phyloP scores from a whole-genome alignment of 2,888 invertebrate species.

The Rhingia campestris region DNA sequence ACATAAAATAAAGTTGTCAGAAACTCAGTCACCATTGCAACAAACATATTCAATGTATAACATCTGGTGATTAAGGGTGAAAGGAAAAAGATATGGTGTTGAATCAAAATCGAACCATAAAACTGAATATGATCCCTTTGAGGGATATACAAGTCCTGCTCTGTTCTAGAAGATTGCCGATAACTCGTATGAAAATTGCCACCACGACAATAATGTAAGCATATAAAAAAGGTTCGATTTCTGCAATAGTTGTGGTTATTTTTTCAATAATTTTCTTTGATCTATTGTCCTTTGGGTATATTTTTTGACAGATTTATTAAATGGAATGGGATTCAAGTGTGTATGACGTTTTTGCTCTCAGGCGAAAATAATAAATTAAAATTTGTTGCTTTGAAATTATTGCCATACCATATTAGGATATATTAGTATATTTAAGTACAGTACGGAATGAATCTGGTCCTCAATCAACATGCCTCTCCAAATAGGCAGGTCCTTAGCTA shows the following conservation, averaged over 20 bases:
- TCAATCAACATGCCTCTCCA: too few species aligned
- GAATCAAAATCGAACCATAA: slow-evolving; percentile 25
- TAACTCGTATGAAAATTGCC: slow-evolving; percentile 25
- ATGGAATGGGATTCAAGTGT: slow-evolving; percentile 1
- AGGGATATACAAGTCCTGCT: slow-evolving; percentile 20
- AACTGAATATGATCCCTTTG: slow-evolving; percentile 35
- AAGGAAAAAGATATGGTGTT: not conserved
- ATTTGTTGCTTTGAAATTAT: not conserved
- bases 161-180: slow-evolving; percentile 31
- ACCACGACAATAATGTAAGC: slow-evolving; percentile 12
- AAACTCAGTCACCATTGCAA: too few species aligned
- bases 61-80: too few species aligned
- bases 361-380: slow-evolving; percentile 21
- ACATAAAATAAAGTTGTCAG: too few species aligned
- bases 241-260: slow-evolving; percentile 4
- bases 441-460: too few species aligned
- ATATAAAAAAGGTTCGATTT: slow-evolving; percentile 6
- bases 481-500: too few species aligned
- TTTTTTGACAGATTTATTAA: slow-evolving; percentile 29
- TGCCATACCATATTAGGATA: too few species aligned
- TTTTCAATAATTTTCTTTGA: not conserved
- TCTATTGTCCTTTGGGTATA: slow-evolving; percentile 13
- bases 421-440: too few species aligned
- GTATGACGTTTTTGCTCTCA: slow-evolving; percentile 1
- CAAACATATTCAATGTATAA: too few species aligned